Conservation (phyloP, 2,113 vertebrate genomes). For the Callaeas wilsoni region DNA sequence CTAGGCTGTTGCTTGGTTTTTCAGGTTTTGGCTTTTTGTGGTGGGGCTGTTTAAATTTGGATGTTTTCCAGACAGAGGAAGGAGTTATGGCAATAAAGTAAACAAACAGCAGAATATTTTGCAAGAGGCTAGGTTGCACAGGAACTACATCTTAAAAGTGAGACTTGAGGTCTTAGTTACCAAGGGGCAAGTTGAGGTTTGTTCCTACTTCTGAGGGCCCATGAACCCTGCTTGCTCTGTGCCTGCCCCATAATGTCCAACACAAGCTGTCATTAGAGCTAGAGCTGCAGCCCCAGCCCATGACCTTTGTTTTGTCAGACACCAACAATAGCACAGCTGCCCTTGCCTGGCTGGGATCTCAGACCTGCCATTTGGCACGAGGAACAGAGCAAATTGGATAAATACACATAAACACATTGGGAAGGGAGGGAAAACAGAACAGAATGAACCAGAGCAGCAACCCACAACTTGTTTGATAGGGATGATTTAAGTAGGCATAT, state of each 20-base stretch:
- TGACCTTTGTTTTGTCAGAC: constrained; percentile 55
- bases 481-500: constrained; percentile 78
- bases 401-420: constrained; percentile 75
- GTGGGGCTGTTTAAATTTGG: not conserved
- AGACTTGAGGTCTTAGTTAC: not conserved
- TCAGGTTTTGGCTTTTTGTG: not conserved
- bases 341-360: constrained; percentile 65
- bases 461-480: constrained; percentile 74
- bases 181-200: not conserved
- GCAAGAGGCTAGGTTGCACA: not conserved
- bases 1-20: not conserved
- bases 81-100: not conserved
- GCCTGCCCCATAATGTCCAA: not conserved
- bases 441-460: constrained; percentile 70
- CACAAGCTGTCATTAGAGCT: not conserved
- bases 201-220: not conserved
- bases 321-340: constrained; percentile 71
- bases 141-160: not conserved
- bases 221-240: not conserved
- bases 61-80: not conserved
- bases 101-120: not conserved
- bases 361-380: constrained; percentile 76
- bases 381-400: constrained; percentile 71
- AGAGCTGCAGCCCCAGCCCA: not conserved
- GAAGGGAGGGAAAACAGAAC: constrained; percentile 71